Conservation (phyloP, 2,888 invertebrate species). For the Diaphora mendica region DNA sequence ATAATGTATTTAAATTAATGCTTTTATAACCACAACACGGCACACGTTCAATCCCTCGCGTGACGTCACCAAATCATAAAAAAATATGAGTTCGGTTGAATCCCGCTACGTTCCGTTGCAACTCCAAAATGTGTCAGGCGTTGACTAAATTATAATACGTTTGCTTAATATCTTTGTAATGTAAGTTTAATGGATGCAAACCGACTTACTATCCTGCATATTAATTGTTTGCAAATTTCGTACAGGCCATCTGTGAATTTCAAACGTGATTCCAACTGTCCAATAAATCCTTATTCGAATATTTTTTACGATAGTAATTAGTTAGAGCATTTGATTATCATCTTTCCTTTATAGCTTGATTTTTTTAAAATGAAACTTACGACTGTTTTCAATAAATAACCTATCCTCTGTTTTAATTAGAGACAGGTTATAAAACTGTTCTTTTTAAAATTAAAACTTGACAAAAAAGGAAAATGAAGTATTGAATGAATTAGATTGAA, state of each 20-base stretch:
- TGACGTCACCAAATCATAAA: constrained; percentile 51
- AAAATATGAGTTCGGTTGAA: constrained; percentile 35
- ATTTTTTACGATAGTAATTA: not conserved
- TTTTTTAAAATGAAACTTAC: too few species aligned
- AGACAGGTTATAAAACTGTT: too few species aligned
- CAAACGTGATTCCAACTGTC: too few species aligned
- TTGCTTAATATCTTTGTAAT: constrained; percentile 72
- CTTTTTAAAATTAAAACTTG: too few species aligned
- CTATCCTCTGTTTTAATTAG: too few species aligned
- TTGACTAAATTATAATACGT: constrained; percentile 68
- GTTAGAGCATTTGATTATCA: not conserved
- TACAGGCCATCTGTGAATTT: constrained; percentile 16
- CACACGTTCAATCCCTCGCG: constrained; percentile 58
- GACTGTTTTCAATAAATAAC: too few species aligned
- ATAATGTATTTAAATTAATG: constrained; percentile 50
- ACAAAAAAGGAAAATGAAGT: too few species aligned
- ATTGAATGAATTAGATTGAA: too few species aligned
- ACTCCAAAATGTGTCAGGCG: constrained; percentile 58
- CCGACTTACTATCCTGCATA: constrained; percentile 45
- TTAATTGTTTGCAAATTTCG: constrained; percentile 34
- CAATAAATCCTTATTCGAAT: not conserved
- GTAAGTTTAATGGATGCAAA: constrained; percentile 62
- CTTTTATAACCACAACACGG: constrained; percentile 61
- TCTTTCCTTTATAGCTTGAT: not conserved
- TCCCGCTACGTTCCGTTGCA: constrained; percentile 72